Conservation (phyloP, 2,888 invertebrate species). For the Sthenelais limicola region DNA sequence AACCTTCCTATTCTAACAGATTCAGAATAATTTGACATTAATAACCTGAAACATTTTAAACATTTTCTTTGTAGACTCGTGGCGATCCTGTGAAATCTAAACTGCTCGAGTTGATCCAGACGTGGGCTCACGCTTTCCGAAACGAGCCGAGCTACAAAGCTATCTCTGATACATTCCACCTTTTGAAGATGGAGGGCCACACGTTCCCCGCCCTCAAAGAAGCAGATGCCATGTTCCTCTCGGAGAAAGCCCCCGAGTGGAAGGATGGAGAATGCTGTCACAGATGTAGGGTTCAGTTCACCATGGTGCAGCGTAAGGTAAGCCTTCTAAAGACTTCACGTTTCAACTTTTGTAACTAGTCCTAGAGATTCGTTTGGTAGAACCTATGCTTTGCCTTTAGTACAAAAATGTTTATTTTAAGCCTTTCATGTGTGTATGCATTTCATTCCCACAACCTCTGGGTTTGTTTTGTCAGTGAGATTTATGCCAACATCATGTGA, state of each 20-base stretch:
- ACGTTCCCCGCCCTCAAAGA: slow-evolving; percentile 92
- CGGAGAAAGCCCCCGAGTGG: slow-evolving; percentile 98
- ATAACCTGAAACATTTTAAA: too few relatives aligned
- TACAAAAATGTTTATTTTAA: too few relatives aligned
- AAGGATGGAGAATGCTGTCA: slow-evolving; percentile 95
- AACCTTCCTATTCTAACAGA: too few relatives aligned
- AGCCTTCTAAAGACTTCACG: too few relatives aligned
- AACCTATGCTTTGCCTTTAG: too few relatives aligned
- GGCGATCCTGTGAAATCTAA: slow-evolving; percentile 77
- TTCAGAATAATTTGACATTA: too few relatives aligned
- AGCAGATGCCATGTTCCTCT: slow-evolving; percentile 98
- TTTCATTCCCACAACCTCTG: too few relatives aligned
- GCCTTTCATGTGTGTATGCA: too few relatives aligned
- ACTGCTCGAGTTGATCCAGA: slow-evolving; percentile 94
- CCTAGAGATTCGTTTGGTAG: too few relatives aligned
- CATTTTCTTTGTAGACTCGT: slow-evolving; percentile 55
- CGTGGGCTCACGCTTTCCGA: slow-evolving; percentile 98
- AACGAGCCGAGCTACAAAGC: slow-evolving; percentile 90
- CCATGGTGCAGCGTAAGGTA: slow-evolving; percentile 85
- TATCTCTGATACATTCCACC: slow-evolving; percentile 93
- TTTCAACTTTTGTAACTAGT: too few relatives aligned
- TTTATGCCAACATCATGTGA: too few relatives aligned
- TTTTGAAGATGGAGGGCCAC: slow-evolving; percentile 92
- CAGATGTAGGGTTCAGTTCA: slow-evolving; percentile 90
- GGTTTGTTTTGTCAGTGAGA: too few relatives aligned